Base-by-base conservation (phyloP, 1,140 invertebrate species). In the Ptiloglossa arizonensis region DNA sequence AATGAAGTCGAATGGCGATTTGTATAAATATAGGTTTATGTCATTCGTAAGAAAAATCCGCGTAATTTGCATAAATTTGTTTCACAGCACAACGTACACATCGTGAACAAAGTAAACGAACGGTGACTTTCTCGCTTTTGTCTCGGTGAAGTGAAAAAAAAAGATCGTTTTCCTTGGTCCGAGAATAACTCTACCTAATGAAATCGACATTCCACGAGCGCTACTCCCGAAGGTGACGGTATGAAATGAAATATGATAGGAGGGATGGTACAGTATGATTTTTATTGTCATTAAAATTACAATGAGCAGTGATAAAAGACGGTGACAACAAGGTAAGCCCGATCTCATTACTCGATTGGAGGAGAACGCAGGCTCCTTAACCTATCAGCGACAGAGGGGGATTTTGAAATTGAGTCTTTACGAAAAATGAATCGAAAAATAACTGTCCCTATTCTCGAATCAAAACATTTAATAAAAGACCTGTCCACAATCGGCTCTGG, bases 261-360 rank as follows among this genome's bases (percentile, higher is more conserved):
- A 38, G 17, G 57, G 29, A 64, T 46, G 54, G 75, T 41, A 75
- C 71, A 64, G 69, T 44, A 85, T 85, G 84, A 85, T 72, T 79
- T 86, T 86, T 86, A 85, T 86, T 85, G 41, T 54, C 81, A 74
- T 79, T 75, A 60, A 32, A 79, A 52, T 73, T 83, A 83, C 82
- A 83, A 82, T 66, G 82, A 64, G 50, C 17, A 44, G 46, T 6
- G 75, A 54, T 24, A 52, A 41, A 57, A 29, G 13, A 24, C 17
- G 52, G 24, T 41, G 52, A 22, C 24, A 57, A 22, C 38, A n/a
- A 41, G 4, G 59, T 13, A 32, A n/a, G n/a, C n/a, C n/a, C n/a
- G n/a, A n/a, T n/a, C n/a, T n/a, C n/a, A n/a, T n/a, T n/a, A n/a
- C n/a, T n/a, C n/a, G n/a, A n/a, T n/a, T n/a, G n/a, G n/a, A n/a